phyloP scores from a whole-genome alignment of 2,113 vertebrate species.

The Hyaena hyaena region DNA sequence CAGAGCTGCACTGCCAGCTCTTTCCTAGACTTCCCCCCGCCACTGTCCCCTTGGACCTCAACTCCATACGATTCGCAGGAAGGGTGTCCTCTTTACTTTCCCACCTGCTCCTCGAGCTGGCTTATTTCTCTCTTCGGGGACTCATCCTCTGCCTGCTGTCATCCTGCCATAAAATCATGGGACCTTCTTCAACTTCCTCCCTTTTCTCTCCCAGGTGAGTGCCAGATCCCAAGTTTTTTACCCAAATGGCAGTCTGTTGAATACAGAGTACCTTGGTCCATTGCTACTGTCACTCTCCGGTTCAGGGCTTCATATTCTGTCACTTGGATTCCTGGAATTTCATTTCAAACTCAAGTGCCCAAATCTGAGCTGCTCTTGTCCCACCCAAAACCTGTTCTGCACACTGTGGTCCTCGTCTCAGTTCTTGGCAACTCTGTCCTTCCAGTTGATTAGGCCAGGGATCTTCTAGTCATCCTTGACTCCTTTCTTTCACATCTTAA shows the following conservation, averaged over 20 bases:
- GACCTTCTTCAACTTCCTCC: neutral
- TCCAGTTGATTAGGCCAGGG: neutral
- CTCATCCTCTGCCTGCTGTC: neutral
- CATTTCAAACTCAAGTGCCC: neutral
- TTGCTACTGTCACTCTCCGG: neutral
- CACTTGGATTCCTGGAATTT: neutral
- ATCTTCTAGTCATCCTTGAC: neutral
- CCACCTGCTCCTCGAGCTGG: neutral
- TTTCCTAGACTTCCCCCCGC: neutral
- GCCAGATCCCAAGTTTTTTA: neutral
- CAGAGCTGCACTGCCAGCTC: neutral
- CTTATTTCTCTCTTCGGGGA: neutral
- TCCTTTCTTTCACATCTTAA: constrained; percentile 6
- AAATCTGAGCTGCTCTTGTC: neutral
- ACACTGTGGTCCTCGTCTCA: neutral
- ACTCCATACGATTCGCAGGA: neutral
- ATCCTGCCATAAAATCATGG: neutral
- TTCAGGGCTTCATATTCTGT: neutral
- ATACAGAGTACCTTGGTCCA: neutral
- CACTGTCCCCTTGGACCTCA: neutral
- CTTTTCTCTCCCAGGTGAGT: neutral
- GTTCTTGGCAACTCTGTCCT: neutral
- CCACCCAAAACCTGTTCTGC: neutral
- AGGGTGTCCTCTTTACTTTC: neutral
- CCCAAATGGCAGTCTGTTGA: neutral